Evolutionary conservation across 2,888 invertebrate species (phyloP).

Genomic region (Lymantria monacha): DNA sequence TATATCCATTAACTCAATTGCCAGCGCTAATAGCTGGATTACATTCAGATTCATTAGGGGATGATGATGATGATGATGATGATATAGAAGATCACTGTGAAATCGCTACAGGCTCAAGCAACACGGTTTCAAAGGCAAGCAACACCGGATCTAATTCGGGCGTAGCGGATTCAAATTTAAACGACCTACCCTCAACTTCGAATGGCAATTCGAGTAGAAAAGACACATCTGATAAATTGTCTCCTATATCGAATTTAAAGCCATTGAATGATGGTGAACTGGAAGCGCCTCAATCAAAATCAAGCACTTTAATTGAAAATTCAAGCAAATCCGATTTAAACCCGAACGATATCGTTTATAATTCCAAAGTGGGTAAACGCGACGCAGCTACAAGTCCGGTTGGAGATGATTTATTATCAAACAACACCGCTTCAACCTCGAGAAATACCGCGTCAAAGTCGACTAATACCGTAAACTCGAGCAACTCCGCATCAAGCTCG

Average conservation of each 20-base stretch:
- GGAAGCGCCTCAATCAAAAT: too few species aligned
- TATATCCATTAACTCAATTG: constrained; percentile 1
- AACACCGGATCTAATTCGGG: neutral
- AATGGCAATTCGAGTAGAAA: too few species aligned
- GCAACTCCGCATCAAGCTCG: neutral
- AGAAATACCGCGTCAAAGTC: neutral
- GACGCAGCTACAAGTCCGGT: neutral
- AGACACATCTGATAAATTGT: too few species aligned
- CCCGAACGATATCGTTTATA: neutral
- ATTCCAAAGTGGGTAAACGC: neutral
- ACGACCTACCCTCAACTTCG: too few species aligned
- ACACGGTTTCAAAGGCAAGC: neutral
- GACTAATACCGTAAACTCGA: neutral
- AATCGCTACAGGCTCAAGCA: neutral
- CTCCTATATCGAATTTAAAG: too few species aligned
- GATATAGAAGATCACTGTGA: too few species aligned
- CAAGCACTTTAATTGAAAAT: neutral
- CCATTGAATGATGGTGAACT: too few species aligned
- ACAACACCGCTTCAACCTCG: neutral
- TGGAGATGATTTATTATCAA: neutral
- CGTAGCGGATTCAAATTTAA: neutral
- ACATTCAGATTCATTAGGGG: neutral
- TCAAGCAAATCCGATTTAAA: neutral
- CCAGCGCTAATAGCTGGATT: neutral
- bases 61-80: neutral